These are phyloP conservation scores for Dicroscelio sp. DNA, from an alignment of 2,888 invertebrate genomes.

Conservation along the genomic window DNA sequence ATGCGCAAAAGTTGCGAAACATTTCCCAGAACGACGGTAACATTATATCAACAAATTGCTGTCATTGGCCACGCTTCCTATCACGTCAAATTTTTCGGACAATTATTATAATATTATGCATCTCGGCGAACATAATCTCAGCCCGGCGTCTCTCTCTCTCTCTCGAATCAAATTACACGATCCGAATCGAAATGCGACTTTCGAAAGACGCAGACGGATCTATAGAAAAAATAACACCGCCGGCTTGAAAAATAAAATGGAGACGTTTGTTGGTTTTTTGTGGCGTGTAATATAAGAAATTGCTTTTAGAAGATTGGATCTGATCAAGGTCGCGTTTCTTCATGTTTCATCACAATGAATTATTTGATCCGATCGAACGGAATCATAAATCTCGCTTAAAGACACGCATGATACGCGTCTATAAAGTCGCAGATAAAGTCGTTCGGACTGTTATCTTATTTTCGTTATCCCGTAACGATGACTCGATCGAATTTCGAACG, in stretches of 20 bases:
- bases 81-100: conserved; percentile 31
- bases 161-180: conserved; percentile 69
- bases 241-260: conserved; percentile 75
- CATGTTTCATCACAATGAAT: conserved; percentile 79
- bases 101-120: conserved; percentile 69
- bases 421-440: conserved; percentile 73
- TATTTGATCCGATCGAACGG: conserved; percentile 74
- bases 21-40: conserved; percentile 9
- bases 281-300: conserved; percentile 74
- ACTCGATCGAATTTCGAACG: conserved; percentile 63
- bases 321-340: conserved; percentile 78
- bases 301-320: conserved; percentile 80
- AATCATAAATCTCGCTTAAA: conserved; percentile 78
- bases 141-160: not conserved
- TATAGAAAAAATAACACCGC: conserved; percentile 59
- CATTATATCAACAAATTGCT: conserved; percentile 51
- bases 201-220: conserved; percentile 57
- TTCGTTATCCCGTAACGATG: conserved; percentile 66
- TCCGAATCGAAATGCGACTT: conserved; percentile 64
- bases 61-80: not conserved
- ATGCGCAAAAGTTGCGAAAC: conserved; percentile 9
- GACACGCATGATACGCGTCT: conserved; percentile 70
- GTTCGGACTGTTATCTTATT: conserved; percentile 69
- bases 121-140: conserved; percentile 53
- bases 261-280: conserved; percentile 78